phyloP scores from a whole-genome alignment of 2,888 invertebrate species.

The Artemia sp. region DNA sequence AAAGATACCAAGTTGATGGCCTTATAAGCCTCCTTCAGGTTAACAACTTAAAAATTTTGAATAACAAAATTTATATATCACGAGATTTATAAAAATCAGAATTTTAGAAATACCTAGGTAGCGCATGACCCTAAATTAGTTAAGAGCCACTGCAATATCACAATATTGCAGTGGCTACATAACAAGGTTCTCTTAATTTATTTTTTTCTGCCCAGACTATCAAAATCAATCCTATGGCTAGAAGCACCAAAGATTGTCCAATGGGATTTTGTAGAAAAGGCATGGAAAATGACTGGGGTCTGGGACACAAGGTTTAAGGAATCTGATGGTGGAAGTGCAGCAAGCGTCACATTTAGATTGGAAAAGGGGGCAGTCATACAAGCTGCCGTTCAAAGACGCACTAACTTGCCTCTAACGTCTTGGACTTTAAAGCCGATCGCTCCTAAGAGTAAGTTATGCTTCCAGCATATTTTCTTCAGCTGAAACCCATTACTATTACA shows the following conservation, averaged over 20 bases:
- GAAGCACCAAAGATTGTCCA: conserved; percentile 20
- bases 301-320: conserved; percentile 22
- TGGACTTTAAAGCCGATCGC: conserved; percentile 16
- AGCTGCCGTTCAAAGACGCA: conserved; percentile 18
- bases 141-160: background rate
- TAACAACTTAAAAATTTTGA: no score
- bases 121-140: background rate
- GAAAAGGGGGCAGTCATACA: conserved; percentile 21
- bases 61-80: background rate
- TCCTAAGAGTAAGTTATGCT: background rate
- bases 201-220: conserved; percentile 9
- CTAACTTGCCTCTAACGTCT: conserved; percentile 20
- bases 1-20: no score
- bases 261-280: conserved; percentile 7
- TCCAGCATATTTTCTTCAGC: background rate
- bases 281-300: conserved; percentile 19
- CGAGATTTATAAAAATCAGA: background rate
- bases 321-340: background rate
- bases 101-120: background rate
- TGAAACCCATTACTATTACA: no score
- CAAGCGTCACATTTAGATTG: conserved; percentile 19
- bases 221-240: conserved; percentile 19
- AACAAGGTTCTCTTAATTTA: background rate
- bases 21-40: no score
- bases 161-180: background rate